Evolutionary conservation across 2,888 invertebrate genomes (phyloP), one percentile per base, ranked within the genome.

Genomic region (Lasiommata megera): DNA sequence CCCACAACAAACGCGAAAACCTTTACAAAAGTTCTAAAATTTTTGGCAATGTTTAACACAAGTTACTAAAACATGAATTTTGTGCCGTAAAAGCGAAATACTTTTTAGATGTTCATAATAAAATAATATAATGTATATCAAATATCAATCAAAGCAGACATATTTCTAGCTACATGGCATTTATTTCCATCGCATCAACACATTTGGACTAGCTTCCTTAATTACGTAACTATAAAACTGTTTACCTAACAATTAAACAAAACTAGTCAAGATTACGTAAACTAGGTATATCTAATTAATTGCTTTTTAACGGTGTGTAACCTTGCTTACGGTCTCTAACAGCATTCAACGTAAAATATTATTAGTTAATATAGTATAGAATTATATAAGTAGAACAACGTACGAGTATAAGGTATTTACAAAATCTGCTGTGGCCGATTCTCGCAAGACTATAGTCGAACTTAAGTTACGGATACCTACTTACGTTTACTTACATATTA

Each of bases 131-230:
- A 60, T 63, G 58, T 57, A 55, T 60, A 61, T 58, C 58, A 62
- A n/a, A 57, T 59, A 60, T 54, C 52, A 62, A 55, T 59, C 64
- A 65, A 63, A 68, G 67, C 70, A 71, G 64, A 66, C 67, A 65
- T 71, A 77, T 74, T 67, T 76, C 74, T 81, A 82, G 72, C 77
- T 82, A 83, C 80, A 86, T 84, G 84, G 84, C 88, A 83, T 87
- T 80, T 80, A 76, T 76, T 84, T 83, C 86, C 84, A 85, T 85
- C 88, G 88, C 85, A 84, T 84, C 82, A 76, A 84, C 77, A 85
- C 82, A 84, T 84, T 87, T 85, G 86, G 90, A 90, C 90, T 90
- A 90, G 90, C 88, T 89, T 88, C 72, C 87, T 88, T 87, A 88
- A 86, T 84, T 83, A 85, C 84, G 70, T 79, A 79, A 82, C 84